These are phyloP conservation scores for Microctonus brassicae DNA, from an alignment of 2,888 invertebrate species.

Conservation along the genomic window DNA sequence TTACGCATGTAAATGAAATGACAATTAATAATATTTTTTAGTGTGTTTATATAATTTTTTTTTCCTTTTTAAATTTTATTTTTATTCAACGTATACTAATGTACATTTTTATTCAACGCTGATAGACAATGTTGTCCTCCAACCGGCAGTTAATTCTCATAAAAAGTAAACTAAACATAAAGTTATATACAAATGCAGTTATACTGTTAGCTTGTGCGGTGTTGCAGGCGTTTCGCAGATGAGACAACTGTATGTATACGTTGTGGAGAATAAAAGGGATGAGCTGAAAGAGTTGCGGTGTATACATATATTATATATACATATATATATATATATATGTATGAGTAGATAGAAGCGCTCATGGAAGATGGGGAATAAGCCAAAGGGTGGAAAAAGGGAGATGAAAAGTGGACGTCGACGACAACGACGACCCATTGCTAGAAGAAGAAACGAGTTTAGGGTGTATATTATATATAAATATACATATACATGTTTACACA, in stretches of 20 bases:
- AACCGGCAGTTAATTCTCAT: slow-evolving; percentile 55
- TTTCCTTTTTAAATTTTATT: neutral
- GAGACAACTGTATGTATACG: slow-evolving; percentile 28
- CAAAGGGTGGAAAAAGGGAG: slow-evolving; percentile 1
- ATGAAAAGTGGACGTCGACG: slow-evolving; percentile 19
- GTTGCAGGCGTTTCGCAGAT: slow-evolving; percentile 35
- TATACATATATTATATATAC: neutral
- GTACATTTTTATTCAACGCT: slow-evolving; percentile 20
- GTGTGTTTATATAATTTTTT: neutral
- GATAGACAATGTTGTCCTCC: slow-evolving; percentile 20
- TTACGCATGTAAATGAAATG: neutral
- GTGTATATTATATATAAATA: neutral
- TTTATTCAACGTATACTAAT: neutral
- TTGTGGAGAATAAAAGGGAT: slow-evolving; percentile 14
- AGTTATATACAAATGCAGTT: slow-evolving; percentile 57
- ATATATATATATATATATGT: too few species aligned
- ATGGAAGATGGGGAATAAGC: slow-evolving; percentile 12
- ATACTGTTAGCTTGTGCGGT: slow-evolving; percentile 36
- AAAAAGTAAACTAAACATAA: slow-evolving; percentile 52
- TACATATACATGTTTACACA: neutral
- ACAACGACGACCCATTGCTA: slow-evolving; percentile 15
- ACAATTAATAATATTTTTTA: slow-evolving; percentile 12
- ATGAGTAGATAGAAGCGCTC: slow-evolving; percentile 7
- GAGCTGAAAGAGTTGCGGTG: slow-evolving; percentile 28
- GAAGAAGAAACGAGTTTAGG: slow-evolving; percentile 15